phyloP scores from a whole-genome alignment of 2,888 invertebrate genomes.

The Neria commutata region DNA sequence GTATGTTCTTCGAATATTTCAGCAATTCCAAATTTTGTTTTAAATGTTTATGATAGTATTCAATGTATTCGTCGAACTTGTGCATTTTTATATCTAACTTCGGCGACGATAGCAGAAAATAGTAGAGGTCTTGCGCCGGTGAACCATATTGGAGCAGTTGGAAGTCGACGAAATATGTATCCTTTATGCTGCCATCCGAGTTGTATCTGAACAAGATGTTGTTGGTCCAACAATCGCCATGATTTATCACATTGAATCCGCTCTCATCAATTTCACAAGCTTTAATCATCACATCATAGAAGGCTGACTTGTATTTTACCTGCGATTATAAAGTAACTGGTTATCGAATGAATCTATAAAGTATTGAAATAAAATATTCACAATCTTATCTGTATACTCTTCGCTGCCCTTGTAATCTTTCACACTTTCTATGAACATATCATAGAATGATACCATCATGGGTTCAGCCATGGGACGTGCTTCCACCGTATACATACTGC shows the following conservation, averaged over 20 bases:
- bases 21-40: conserved; percentile 42
- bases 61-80: conserved; percentile 53
- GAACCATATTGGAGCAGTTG: conserved; percentile 47
- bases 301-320: background rate
- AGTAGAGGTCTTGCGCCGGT: conserved; percentile 49
- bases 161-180: conserved; percentile 49
- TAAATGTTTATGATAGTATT: conserved; percentile 51
- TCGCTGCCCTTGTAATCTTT: conserved; percentile 30
- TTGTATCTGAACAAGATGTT: conserved; percentile 52
- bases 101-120: conserved; percentile 52
- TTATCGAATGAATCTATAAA: background rate
- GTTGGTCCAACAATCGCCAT: conserved; percentile 52
- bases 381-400: conserved; percentile 39
- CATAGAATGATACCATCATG: conserved; percentile 14
- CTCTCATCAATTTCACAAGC: conserved; percentile 26
- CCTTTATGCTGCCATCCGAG: conserved; percentile 38
- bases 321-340: no score
- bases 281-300: conserved; percentile 30
- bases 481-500: conserved; percentile 27
- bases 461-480: conserved; percentile 23
- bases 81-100: conserved; percentile 46
- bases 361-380: conserved; percentile 24
- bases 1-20: conserved; percentile 47
- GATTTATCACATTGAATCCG: conserved; percentile 47
- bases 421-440: conserved; percentile 28